Evolutionary conservation across 2,797 vertebrate species (phyloP).

Genomic region (Pempheris klunzingeri): DNA sequence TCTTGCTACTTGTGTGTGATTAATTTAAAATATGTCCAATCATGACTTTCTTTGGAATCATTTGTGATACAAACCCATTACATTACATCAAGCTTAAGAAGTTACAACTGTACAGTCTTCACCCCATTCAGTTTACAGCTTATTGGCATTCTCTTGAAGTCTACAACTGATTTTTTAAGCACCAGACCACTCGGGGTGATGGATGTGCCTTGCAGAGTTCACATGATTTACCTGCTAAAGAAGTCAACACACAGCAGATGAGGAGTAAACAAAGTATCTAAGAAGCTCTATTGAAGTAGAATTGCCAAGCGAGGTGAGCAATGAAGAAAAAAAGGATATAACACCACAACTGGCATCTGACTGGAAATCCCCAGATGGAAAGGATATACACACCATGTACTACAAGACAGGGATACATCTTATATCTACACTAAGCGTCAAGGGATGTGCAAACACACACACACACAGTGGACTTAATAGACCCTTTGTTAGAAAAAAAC

Average conservation of each 20-base stretch:
- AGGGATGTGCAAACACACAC: slow-evolving; percentile 1
- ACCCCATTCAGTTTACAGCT: slow-evolving; percentile 16
- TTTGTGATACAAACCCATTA: slow-evolving; percentile 9
- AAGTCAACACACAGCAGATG: slow-evolving; percentile 5
- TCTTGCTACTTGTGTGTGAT: neutral
- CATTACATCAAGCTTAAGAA: slow-evolving; percentile 7
- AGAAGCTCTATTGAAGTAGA: neutral
- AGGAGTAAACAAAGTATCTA: neutral
- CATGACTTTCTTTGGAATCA: neutral
- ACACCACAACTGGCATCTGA: slow-evolving; percentile 7
- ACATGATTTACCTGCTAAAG: neutral
- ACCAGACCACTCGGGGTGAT: neutral
- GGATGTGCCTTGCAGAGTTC: neutral
- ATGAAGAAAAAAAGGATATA: neutral
- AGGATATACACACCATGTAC: neutral
- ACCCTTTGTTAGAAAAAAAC: slow-evolving; percentile 13
- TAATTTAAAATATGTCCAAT: slow-evolving; percentile 7
- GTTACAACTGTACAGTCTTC: neutral
- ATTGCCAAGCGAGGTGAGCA: neutral
- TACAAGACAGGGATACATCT: slow-evolving; percentile 19
- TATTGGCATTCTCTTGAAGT: neutral
- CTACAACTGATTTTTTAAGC: neutral
- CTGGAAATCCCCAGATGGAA: slow-evolving; percentile 1
- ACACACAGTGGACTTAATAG: slow-evolving; percentile 4
- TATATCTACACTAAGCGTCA: neutral